Conservation (phyloP, 1,140 invertebrate species). For the Tenebrio molitor region DNA sequence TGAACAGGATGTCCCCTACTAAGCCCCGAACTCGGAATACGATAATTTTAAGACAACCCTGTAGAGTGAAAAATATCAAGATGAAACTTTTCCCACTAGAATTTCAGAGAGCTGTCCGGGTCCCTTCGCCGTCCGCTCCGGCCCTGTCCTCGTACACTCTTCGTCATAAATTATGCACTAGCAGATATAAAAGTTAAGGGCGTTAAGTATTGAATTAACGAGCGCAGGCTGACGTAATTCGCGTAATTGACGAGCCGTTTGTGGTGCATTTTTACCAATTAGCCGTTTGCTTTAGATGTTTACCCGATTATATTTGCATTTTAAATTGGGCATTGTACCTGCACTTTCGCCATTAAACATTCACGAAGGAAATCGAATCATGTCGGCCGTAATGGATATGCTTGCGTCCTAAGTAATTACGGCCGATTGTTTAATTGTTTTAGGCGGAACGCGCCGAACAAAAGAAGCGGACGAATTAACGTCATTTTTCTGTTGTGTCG, state of each 20-base stretch:
- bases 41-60: no score
- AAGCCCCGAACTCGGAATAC: no score
- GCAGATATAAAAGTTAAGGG: slow-evolving; percentile 53
- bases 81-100: no score
- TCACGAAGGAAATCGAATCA: slow-evolving; percentile 35
- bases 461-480: slow-evolving; percentile 22
- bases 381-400: slow-evolving; percentile 32
- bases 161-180: slow-evolving; percentile 54
- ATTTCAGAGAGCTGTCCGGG: no score
- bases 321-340: slow-evolving; percentile 43
- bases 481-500: background rate
- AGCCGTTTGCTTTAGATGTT: slow-evolving; percentile 48
- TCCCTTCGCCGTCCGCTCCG: background rate
- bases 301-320: slow-evolving; percentile 47
- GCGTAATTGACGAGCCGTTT: slow-evolving; percentile 53
- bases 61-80: no score
- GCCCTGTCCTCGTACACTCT: background rate
- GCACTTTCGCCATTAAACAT: slow-evolving; percentile 39
- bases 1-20: no score
- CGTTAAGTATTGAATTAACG: slow-evolving; percentile 52
- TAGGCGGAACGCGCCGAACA: background rate
- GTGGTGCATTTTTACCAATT: slow-evolving; percentile 55
- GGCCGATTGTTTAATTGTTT: slow-evolving; percentile 17
- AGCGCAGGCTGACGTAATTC: slow-evolving; percentile 51
- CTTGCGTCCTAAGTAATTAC: slow-evolving; percentile 34